Evolutionary conservation across 1,140 invertebrate genomes (phyloP), one percentile per base, ranked within the genome.

Genomic region (Pentalonia nigronervosa): DNA sequence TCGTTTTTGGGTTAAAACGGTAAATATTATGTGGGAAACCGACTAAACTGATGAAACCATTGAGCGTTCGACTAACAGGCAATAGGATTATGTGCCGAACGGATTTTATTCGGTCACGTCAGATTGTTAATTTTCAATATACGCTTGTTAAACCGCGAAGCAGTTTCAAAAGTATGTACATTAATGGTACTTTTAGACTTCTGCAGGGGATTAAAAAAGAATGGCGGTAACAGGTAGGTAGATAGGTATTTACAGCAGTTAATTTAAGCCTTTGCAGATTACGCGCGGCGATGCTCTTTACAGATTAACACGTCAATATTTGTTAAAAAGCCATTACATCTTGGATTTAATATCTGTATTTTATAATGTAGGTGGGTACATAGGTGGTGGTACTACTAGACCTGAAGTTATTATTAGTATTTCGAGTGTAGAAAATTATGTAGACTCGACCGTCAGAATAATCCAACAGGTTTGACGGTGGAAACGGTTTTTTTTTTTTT

Each of bases 81-180:
- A 90, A 90, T 56, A 67, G 89, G 89, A 90, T 90, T 90, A 90
- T n/a, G 88, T 89, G 7, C 50, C 50, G 20, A 89, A 56, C 17
- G 89, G 89, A 67, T 90, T 90, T 90, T 34, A 45, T 90, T 90
- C 14, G 56, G 53, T 60, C 56, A 60, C 53, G 53, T 67, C 36
- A 90, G 56, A 45, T 45, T 3, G 89, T 90, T 90, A 90, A 67
- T 90, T 67, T 90, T n/a, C 53, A 30, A 90, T 90, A 90, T n/a
- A 11, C 25, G 56, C 23, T 56, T 23, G 56, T 45, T 45, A 45
- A 67, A 67, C 60, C 36, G 14, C 36, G 25, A 90, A 60, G 23
- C 50, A 25, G 34, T 45, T 45, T 45, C 9, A 36, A 45, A 90
- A 60, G 89, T 45, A n/a, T 6, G 87, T 67, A 21, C 88, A 17